Evolutionary conservation across 2,113 vertebrate genomes (phyloP), one percentile per base, ranked within the genome.

Genomic region (Callaeas wilsoni): DNA sequence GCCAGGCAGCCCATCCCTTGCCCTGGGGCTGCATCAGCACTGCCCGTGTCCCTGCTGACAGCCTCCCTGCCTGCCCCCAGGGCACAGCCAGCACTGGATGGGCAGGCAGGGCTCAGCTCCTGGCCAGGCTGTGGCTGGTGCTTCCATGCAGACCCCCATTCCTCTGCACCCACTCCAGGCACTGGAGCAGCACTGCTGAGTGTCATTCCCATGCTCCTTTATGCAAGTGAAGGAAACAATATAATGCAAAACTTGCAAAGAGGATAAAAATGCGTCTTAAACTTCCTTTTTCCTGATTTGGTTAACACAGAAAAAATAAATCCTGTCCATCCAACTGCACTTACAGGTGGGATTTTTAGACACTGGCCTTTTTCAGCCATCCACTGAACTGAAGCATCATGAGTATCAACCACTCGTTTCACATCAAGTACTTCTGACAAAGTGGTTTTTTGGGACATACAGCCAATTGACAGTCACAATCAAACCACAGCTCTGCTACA

Each of bases 51-150:
- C 7, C 84, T 52, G 62, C 87, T 90, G 94, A 26, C 88, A 88
- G 73, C 84, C 74, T 30, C 68, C 35, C 42, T 68, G 79, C 63
- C n/a, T 0, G 0, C 67, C 50, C n/a, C 59, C 14, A 4, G 47
- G 47, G 53, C 57, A 75, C 35, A 37, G 52, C 17, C n/a, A 37
- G 52, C 2, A 1, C 79, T 2, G 55, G 4, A 2, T 2, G 6
- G 60, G 62, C 39, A 49, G 59, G 42, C 65, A 82, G 78, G 46
- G 57, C 69, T 93, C 16, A 2, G n/a, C 41, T 86, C 46, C 62
- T 22, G 17, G 13, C 71, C 1, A 0, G 3, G 4, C 79, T 23
- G 13, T 3, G 74, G 30, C 49, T 2, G 12, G 25, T 12, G 9
- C 12, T 42, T 12, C 79, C 10, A 0, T 12, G 22, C 52, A 11